phyloP scores from a whole-genome alignment of 2,797 vertebrate genomes.

The Ceryle rudis region DNA sequence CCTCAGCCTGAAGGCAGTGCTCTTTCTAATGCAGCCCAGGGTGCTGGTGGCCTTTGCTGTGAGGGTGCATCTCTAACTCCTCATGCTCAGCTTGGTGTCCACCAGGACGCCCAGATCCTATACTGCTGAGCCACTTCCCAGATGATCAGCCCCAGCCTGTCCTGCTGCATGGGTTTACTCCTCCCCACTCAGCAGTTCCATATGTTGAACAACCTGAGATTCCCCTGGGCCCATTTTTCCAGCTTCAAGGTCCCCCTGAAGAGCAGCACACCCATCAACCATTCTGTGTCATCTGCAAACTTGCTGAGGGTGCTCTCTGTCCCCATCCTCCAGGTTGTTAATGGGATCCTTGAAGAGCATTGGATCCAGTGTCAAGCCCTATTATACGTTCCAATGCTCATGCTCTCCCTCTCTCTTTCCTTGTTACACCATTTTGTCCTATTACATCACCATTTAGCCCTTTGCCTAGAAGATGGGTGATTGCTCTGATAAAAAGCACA shows the following conservation, averaged over 20 bases:
- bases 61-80: background rate
- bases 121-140: background rate
- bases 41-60: background rate
- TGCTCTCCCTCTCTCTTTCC: background rate
- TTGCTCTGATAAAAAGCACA: background rate
- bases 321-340: background rate
- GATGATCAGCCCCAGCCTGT: background rate
- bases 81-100: background rate
- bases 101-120: background rate
- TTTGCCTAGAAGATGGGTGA: background rate
- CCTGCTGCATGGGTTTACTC: background rate
- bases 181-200: background rate
- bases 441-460: background rate
- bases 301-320: background rate
- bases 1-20: background rate
- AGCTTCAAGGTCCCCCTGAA: background rate
- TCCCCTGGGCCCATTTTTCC: background rate
- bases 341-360: background rate
- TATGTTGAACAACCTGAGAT: background rate
- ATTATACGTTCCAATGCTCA: background rate
- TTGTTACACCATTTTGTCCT: background rate
- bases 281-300: background rate
- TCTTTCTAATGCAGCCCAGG: background rate
- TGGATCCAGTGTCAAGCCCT: background rate
- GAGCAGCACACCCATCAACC: background rate